These are phyloP conservation scores for Syngnathus rostellatus DNA, from an alignment of 2,797 vertebrate species.

Conservation along the genomic window DNA sequence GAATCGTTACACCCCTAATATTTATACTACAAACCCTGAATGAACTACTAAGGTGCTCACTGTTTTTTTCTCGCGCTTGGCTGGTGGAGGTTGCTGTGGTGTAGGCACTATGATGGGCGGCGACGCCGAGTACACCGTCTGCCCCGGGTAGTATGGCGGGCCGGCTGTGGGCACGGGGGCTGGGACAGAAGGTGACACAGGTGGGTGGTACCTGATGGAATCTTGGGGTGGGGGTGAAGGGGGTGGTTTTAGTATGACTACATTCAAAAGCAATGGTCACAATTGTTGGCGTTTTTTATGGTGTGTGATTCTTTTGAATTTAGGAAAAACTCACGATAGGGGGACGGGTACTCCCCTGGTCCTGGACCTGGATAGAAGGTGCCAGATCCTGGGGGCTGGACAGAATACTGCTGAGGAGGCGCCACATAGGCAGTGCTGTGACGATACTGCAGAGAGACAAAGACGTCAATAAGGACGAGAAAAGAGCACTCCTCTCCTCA, in stretches of 20 bases:
- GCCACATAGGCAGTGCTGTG: conserved; percentile 90
- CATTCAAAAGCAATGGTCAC: neutral
- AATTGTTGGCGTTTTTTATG: no score
- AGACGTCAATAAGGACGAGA: neutral
- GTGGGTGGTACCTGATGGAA: conserved; percentile 62
- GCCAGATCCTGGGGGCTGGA: conserved; percentile 85
- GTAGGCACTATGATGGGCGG: conserved; percentile 98
- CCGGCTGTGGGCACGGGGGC: conserved; percentile 69
- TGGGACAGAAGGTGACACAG: conserved; percentile 59
- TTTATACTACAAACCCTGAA: conserved; percentile 6
- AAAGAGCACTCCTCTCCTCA: neutral
- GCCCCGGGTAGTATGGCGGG: conserved; percentile 84
- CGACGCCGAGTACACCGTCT: conserved; percentile 85
- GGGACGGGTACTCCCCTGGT: conserved; percentile 86
- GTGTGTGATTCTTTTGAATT: neutral
- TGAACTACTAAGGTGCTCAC: conserved; percentile 66
- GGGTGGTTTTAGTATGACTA: conserved; percentile 5
- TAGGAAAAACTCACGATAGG: conserved; percentile 78
- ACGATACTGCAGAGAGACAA: conserved; percentile 74
- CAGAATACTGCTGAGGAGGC: conserved; percentile 90
- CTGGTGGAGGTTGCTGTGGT: conserved; percentile 86
- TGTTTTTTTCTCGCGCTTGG: conserved; percentile 96
- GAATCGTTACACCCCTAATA: no score
- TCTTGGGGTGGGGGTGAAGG: conserved; percentile 37
- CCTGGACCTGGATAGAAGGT: conserved; percentile 92